A percentile compares a stretch with the other conserved stretches of the same genome.
phyloP scores from a whole-genome alignment of 2,113 vertebrate genomes.

The Gnathonemus echidnorhynchus region DNA sequence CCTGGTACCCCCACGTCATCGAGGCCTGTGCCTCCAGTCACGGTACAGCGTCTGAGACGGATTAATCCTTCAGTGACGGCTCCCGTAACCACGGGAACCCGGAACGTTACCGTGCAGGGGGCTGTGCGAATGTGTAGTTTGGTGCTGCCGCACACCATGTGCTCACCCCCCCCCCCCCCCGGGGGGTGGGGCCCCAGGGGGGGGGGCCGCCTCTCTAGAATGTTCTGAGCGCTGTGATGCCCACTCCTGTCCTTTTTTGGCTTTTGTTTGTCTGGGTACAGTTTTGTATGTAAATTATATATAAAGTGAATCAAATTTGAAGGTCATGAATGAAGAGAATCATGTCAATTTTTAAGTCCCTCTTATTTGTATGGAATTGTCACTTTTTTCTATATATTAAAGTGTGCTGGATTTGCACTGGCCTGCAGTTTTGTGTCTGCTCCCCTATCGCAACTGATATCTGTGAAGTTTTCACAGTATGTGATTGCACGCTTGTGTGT shows the following conservation, averaged over 20 bases:
- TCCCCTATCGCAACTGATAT: neutral
- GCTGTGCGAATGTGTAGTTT: neutral
- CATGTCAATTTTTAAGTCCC: slow-evolving; percentile 33
- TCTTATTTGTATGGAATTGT: slow-evolving; percentile 39
- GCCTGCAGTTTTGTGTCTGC: neutral
- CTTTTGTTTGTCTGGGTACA: slow-evolving; percentile 50
- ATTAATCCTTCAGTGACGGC: neutral
- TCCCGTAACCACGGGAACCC: neutral
- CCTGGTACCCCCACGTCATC: neutral
- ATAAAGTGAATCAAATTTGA: slow-evolving; percentile 48
- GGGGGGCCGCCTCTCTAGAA: slow-evolving; percentile 32
- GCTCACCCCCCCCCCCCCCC: neutral
- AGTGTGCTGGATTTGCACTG: neutral
- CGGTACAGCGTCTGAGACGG: neutral
- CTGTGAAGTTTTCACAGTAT: neutral
- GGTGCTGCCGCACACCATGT: neutral
- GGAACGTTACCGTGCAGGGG: neutral
- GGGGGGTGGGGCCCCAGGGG: neutral
- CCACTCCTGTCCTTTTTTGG: slow-evolving; percentile 23
- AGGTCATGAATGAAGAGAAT: slow-evolving; percentile 65
- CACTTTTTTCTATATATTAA: slow-evolving; percentile 42
- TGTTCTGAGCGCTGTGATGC: slow-evolving; percentile 47
- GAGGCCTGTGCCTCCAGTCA: neutral
- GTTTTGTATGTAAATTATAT: slow-evolving; percentile 54
- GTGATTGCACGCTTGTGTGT: neutral